These are phyloP conservation scores for Pelecanoides urinatrix DNA, from an alignment of 2,113 vertebrate species.

Conservation along the genomic window DNA sequence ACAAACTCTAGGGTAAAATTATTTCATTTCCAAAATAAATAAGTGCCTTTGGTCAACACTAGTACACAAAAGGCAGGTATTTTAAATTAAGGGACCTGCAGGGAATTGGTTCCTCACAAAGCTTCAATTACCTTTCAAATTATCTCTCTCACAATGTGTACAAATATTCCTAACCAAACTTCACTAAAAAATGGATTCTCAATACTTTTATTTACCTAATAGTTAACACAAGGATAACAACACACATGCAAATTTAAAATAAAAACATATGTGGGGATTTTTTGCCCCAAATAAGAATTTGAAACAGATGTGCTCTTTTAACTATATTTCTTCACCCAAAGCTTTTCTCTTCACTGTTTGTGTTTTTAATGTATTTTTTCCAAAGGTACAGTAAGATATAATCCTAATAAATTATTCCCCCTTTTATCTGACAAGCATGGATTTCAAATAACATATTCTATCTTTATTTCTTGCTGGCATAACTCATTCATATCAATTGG, in stretches of 20 bases:
- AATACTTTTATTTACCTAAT: constrained; percentile 79
- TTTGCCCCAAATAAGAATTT: constrained; percentile 69
- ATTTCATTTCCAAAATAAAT: constrained; percentile 65
- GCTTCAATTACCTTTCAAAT: constrained; percentile 75
- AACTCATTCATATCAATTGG: background rate
- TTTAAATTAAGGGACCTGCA: constrained; percentile 15
- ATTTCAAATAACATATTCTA: constrained; percentile 28
- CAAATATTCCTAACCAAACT: constrained; percentile 74
- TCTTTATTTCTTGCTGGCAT: constrained; percentile 23
- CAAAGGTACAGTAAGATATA: constrained; percentile 7
- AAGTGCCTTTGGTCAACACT: constrained; percentile 4
- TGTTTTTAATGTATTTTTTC: constrained; percentile 52
- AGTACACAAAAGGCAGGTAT: constrained; percentile 9
- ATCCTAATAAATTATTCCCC: constrained; percentile 35
- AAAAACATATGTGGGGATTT: constrained; percentile 75
- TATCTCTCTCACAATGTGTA: constrained; percentile 66
- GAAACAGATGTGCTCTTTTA: constrained; percentile 80
- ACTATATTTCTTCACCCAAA: constrained; percentile 76
- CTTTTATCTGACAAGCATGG: constrained; percentile 38
- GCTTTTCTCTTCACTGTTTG: constrained; percentile 71
- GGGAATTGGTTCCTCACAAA: constrained; percentile 61
- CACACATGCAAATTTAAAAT: constrained; percentile 80
- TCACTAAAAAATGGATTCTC: constrained; percentile 77
- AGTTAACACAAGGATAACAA: constrained; percentile 79
- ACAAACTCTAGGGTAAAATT: constrained; percentile 50